Evolutionary conservation across 2,888 invertebrate genomes (phyloP), one percentile per base, ranked within the genome.

Genomic region (Drosophila dives): DNA sequence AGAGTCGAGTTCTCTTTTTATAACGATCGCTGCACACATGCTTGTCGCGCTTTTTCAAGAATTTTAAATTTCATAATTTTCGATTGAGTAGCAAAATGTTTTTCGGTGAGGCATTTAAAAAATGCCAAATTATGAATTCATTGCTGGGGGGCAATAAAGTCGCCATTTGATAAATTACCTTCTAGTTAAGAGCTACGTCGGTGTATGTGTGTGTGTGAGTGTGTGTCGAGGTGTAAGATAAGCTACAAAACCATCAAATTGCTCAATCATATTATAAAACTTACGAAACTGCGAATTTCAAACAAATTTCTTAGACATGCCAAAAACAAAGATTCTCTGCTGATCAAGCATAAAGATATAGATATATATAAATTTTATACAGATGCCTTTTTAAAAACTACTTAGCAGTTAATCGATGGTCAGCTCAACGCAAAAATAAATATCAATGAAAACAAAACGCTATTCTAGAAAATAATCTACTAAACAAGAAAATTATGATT

Each of bases 401-500:
- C 15, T 56, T 42, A 32, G n/a, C n/a, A 38, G 15, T 4, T 29
- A 42, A 20, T 56, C 15, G 40, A 15, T 55, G 40, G 29, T 55
- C 55, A 55, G 40, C 55, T 6, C 29, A 29, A 29, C 4, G 29
- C 29, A 29, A 29, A 29, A 29, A 29, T n/a, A 29, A 38, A 29
- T 40, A 40, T 11, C 12, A 12, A 45, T 23, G 23, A 15, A 45
- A 23, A 29, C 50, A 50, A 50, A 50, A 29, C 50, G 29, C 10
- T 17, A 17, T 26, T 26, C 10, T 23, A 2, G 26, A 26, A 51
- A 33, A 36, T 8, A 38, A 23, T 11, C 12, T 6, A 23, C 60
- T 65, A 72, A 86, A 70, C 70, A 77, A 70, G 83, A 64, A 75
- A 77, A 77, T 80, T 83, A 80, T 80, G 81, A 89, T 83, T 83